A percentile compares a stretch with the other conserved stretches of the same genome.
Evolutionary conservation across 2,113 vertebrate genomes (phyloP).

Genomic region (Cynocephalus volans): DNA sequence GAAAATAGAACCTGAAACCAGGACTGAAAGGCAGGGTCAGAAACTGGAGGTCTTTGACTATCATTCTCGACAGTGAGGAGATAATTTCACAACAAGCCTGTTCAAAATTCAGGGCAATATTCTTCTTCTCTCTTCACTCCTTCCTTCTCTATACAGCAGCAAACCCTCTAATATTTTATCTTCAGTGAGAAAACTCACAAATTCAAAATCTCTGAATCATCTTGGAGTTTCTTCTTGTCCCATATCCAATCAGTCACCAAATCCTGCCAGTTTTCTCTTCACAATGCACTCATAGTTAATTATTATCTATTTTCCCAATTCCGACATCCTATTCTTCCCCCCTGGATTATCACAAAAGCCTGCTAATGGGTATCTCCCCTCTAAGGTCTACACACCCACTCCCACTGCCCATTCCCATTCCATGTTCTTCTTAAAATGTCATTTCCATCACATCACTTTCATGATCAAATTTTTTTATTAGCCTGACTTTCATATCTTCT

Average conservation of each 20-base stretch:
- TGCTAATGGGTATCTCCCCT: background rate
- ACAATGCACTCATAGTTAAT: background rate
- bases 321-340: background rate
- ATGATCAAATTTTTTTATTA: background rate
- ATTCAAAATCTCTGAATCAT: background rate
- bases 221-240: background rate
- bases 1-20: background rate
- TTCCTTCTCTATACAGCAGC: background rate
- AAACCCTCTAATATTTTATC: background rate
- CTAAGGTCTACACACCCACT: rapidly evolving
- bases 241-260: background rate
- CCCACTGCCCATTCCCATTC: background rate
- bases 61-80: background rate
- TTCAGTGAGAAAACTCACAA: background rate
- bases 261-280: background rate
- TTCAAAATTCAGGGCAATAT: background rate
- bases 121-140: background rate
- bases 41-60: background rate
- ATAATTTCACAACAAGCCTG: background rate
- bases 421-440: background rate
- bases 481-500: background rate
- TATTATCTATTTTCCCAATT: background rate
- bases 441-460: background rate
- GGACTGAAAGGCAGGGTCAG: background rate
- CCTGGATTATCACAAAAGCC: background rate